These are phyloP conservation scores for Riparia riparia DNA, from an alignment of 2,113 vertebrate genomes.

Conservation along the genomic window DNA sequence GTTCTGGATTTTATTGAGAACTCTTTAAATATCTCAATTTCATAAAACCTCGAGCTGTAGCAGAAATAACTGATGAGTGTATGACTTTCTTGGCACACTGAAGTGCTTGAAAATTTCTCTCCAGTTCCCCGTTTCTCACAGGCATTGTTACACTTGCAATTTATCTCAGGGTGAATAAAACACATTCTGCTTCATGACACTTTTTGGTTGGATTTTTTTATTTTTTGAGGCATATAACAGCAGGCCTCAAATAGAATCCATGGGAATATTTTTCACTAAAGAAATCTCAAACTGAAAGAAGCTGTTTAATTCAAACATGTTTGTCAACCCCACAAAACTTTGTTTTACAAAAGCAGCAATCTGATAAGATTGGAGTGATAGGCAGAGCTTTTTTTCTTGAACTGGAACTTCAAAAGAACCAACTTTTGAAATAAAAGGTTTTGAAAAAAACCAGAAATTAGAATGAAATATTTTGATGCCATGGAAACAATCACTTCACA, in stretches of 20 bases:
- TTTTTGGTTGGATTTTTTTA: background rate
- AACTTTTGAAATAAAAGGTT: background rate
- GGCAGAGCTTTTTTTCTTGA: background rate
- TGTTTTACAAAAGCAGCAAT: conserved; percentile 15
- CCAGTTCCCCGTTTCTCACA: background rate
- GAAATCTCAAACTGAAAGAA: background rate
- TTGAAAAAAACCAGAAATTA: background rate
- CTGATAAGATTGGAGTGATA: background rate
- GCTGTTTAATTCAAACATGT: background rate
- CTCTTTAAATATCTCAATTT: background rate
- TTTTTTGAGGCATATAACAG: background rate
- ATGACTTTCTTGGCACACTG: background rate
- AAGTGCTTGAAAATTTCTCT: background rate
- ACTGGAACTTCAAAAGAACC: background rate
- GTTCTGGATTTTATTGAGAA: background rate
- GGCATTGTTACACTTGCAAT: conserved; percentile 23
- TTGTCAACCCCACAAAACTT: conserved; percentile 22
- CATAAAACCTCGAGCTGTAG: background rate
- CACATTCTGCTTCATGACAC: background rate
- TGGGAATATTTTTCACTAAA: background rate
- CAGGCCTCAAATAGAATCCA: background rate
- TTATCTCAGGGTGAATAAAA: background rate
- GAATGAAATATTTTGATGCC: conserved; percentile 26
- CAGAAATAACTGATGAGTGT: conserved; percentile 9
- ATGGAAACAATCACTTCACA: background rate